Evolutionary conservation across 1,140 invertebrate species (phyloP), one percentile per base, ranked within the genome.

Genomic region (Drosophila fuyamai): DNA sequence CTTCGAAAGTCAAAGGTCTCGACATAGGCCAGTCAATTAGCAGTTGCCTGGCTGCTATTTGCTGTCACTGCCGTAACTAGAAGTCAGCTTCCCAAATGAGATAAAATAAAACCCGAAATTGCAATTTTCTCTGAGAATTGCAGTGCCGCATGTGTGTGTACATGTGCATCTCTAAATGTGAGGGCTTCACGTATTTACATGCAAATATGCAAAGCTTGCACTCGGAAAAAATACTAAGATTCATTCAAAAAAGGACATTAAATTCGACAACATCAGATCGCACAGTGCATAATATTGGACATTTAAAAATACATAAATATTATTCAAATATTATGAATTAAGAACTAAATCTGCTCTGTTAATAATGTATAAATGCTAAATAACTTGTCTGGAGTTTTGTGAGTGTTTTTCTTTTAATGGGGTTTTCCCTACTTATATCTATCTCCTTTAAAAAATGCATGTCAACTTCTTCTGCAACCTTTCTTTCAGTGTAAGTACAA

Each of bases 51-150:
- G 53, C 74, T 77, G 47, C 41, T 82, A 76, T 86, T 86, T 81
- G 65, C 74, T 62, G 65, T 66, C 62, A 71, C n/a, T 48, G 38
- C 51, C 71, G 80, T 74, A 85, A 74, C 73, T 74, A 65, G 57
- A 85, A 81, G 63, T 67, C 68, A 78, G 67, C 62, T 62, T 53
- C 67, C 51, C 54, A 80, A 88, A 78, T 88, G 74, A 80, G 73
- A 81, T 89, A 88, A 89, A 88, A 89, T 84, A 84, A 88, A 88
- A 89, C 67, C 67, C 76, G 57, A 88, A 84, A 89, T 74, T 89
- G 72, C 73, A 65, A 75, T 72, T 81, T 81, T 75, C 68, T 67
- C 67, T 16, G 43, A 79, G 70, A 68, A 61, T 27, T 56, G 43
- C 29, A 29, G 36, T 43, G 46, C 57, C 38, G n/a, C 65, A 23